Base-by-base conservation (phyloP, 2,113 vertebrate genomes). In the Bagarius yarrelli region DNA sequence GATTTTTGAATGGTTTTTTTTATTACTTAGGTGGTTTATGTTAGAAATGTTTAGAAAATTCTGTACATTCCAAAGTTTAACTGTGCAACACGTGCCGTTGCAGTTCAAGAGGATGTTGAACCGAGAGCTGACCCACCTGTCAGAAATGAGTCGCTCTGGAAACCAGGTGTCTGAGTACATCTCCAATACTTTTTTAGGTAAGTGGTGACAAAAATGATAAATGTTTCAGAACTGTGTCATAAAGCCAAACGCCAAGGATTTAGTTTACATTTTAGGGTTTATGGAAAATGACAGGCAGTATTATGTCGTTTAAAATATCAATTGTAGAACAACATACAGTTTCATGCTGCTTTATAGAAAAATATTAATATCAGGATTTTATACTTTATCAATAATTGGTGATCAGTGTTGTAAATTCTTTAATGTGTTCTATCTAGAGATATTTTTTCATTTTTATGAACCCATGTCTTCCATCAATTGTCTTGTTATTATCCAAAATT, bases 71-170 rank as follows among this genome's bases (percentile, higher is more conserved):
- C 47, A 21, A 21, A 13, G 13, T 80, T n/a, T 71, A 59, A 57
- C 44, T 76, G 36, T 44, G 34, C 47, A n/a, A 47, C 55, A 30
- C 80, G 87, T 86, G 82, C 23, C 85, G 90, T 92, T 93, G 52
- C 90, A 99, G 98, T 99, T 99, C 91, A 99, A 99, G 91, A 97
- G 98, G 91, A 99, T 98, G 97, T 92, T 99, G 83, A 99, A 99
- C 89, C 93, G 98, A 85, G 98, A 99, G 88, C 93, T 99, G 76
- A 97, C 95, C 81, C 97, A 99, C 87, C 95, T 99, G 55, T 99
- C 97, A 73, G 98, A 99, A 94, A 99, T 98, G 96, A 99, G 98
- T 90, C 94, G 97, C 47, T 99, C 98, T 83, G 98, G 97, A 88
- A 99, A 99, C 89, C 98, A 99, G 89, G 98, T 99, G 87, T 99